These are phyloP conservation scores for Okamejei kenojei DNA, from an alignment of 2,797 vertebrate species.

Conservation along the genomic window DNA sequence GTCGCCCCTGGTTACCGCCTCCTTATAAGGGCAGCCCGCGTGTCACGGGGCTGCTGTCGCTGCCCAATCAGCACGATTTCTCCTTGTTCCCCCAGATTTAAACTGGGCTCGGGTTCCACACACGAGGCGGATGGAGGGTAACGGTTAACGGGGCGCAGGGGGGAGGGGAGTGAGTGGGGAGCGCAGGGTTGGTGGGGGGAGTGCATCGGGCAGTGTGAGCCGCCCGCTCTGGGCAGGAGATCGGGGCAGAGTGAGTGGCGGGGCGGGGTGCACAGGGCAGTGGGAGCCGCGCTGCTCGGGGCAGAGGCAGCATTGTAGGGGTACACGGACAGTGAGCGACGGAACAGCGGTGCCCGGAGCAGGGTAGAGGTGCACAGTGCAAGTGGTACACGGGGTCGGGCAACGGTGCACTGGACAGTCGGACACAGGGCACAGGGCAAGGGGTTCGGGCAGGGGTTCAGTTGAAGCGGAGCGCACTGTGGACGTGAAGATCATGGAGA, in stretches of 20 bases:
- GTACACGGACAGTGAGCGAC: too few species aligned
- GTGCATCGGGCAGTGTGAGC: background rate
- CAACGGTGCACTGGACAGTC: too few species aligned
- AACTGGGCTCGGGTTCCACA: slow-evolving; percentile 43
- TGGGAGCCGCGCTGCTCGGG: background rate
- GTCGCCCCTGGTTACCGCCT: fast-evolving
- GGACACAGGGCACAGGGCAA: too few species aligned
- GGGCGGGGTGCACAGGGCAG: too few species aligned
- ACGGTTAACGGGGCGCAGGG: background rate
- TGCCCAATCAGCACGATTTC: slow-evolving; percentile 49
- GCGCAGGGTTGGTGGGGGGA: background rate
- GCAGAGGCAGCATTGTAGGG: too few species aligned
- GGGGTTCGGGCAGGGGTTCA: background rate
- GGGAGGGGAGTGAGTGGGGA: background rate
- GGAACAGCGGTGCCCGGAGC: too few species aligned
- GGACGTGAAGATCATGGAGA: slow-evolving; percentile 55
- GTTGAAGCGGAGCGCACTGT: background rate
- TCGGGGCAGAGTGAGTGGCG: too few species aligned
- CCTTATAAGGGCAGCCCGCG: fast-evolving
- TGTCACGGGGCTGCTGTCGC: slow-evolving; percentile 39
- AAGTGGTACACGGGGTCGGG: too few species aligned
- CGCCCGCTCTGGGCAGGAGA: too few species aligned
- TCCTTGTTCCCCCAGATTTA: slow-evolving; percentile 49
- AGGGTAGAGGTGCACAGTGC: too few species aligned
- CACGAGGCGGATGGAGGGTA: background rate